Percentiles rank a stretch among this genome's conserved stretches.
phyloP scores from a whole-genome alignment of 2,797 vertebrate species.

The Vipera ursinii region DNA sequence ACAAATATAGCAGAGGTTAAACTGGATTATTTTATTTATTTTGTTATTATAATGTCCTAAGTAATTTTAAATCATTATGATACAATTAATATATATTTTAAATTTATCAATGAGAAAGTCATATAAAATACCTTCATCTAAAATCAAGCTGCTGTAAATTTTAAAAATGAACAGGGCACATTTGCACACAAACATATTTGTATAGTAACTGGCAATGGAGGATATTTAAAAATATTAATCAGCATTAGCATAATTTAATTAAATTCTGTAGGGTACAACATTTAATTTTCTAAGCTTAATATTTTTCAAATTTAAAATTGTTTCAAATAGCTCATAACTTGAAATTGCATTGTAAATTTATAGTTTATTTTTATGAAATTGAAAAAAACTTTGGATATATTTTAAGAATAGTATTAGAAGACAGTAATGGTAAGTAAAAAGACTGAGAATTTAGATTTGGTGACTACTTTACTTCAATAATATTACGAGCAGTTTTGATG shows the following conservation, averaged over 20 bases:
- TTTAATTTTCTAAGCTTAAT: neutral
- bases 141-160: neutral
- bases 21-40: neutral
- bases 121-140: neutral
- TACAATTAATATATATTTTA: neutral
- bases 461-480: neutral
- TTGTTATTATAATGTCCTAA: neutral
- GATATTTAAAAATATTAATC: slow-evolving; percentile 1
- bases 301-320: neutral
- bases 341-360: neutral
- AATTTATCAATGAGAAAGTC: neutral
- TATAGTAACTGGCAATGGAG: neutral
- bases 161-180: neutral
- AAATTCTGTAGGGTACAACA: neutral
- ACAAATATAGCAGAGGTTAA: neutral
- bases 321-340: neutral
- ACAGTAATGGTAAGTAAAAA: neutral
- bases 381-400: neutral
- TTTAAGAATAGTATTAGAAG: neutral
- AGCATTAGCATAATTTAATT: neutral
- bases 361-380: neutral
- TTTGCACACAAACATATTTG: neutral
- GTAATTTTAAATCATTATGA: neutral
- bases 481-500: neutral
- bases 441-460: neutral